Evolutionary conservation across 2,797 vertebrate species (phyloP).

Genomic region (Tympanoctomys barrerae): DNA sequence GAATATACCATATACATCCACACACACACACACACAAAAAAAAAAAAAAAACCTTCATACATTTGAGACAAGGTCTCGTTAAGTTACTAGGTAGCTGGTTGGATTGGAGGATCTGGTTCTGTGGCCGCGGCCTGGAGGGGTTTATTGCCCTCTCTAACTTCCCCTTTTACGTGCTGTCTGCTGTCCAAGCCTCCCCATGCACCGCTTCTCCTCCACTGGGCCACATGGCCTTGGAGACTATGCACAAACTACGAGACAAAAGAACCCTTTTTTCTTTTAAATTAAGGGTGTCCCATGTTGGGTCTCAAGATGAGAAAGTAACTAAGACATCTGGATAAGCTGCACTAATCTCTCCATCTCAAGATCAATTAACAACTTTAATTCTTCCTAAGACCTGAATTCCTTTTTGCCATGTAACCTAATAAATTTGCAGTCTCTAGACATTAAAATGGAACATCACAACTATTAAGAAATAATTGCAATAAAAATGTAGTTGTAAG

Average conservation of each 20-base stretch:
- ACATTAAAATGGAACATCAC: background rate
- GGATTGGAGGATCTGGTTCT: background rate
- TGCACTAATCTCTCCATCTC: background rate
- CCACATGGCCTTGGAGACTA: background rate
- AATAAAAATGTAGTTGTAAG: background rate
- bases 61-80: no score
- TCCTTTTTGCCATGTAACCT: background rate
- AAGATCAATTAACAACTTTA: background rate
- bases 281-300: background rate
- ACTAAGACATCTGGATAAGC: background rate
- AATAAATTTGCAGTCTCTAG: background rate
- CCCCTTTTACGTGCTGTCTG: background rate
- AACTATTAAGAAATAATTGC: background rate
- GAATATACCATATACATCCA: no score
- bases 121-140: background rate
- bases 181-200: background rate
- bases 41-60: no score
- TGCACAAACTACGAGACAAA: background rate
- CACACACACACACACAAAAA: no score
- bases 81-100: background rate
- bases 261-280: background rate
- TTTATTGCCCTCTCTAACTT: background rate
- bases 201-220: background rate
- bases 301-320: background rate
- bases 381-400: constrained; percentile 33